A percentile compares a stretch with the other conserved stretches of the same genome.
Evolutionary conservation across 1,140 invertebrate genomes (phyloP).

Genomic region (Aphelenchoides besseyi): DNA sequence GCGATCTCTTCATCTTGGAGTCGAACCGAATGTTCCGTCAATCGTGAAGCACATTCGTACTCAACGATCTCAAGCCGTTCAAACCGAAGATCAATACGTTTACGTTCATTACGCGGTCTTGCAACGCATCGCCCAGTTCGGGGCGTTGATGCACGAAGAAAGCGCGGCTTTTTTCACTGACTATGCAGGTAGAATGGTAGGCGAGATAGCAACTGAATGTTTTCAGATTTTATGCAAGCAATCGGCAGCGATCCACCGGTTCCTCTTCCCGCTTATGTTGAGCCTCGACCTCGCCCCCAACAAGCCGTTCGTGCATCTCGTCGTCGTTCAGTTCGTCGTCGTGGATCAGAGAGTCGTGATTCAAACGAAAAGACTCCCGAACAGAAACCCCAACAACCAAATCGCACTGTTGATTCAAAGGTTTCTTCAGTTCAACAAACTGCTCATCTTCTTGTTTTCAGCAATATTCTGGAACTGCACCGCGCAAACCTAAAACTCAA

Average conservation of each 20-base stretch:
- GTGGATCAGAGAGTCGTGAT: no score
- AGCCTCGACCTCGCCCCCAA: not conserved
- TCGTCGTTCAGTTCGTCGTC: no score
- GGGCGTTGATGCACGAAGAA: not conserved
- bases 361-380: no score
- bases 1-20: slow-evolving; percentile 14
- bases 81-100: slow-evolving; percentile 46
- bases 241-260: not conserved
- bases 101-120: slow-evolving; percentile 33
- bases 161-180: not conserved
- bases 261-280: not conserved
- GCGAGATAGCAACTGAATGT: not conserved
- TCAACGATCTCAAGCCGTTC: slow-evolving; percentile 38
- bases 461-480: no score
- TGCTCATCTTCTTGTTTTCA: no score
- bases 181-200: not conserved
- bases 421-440: no score
- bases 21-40: slow-evolving; percentile 22
- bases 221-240: slow-evolving; percentile 3
- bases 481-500: no score
- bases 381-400: no score
- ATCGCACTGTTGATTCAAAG: no score
- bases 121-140: slow-evolving; percentile 15
- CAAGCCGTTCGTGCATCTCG: no score
- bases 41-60: slow-evolving; percentile 30